These are phyloP conservation scores for Poecilia picta DNA, from an alignment of 2,797 vertebrate genomes.

Conservation along the genomic window DNA sequence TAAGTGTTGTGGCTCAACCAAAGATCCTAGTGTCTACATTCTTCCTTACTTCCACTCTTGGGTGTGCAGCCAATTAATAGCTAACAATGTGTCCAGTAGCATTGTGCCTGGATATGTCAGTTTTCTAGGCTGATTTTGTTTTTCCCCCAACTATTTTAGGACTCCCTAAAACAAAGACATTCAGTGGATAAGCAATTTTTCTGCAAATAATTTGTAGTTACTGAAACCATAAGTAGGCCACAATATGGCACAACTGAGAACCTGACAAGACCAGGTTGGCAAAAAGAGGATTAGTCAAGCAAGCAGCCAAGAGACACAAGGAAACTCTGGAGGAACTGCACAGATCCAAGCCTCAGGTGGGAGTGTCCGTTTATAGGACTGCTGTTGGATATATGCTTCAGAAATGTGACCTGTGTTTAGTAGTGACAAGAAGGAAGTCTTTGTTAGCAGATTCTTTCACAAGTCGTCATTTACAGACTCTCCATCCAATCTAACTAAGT, in stretches of 20 bases:
- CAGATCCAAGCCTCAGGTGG: not conserved
- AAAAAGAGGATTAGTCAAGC: not conserved
- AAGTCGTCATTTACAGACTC: not conserved
- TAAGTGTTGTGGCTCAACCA: no score
- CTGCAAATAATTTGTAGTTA: not conserved
- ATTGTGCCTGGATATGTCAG: no score
- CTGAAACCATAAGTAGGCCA: not conserved
- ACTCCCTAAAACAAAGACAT: not conserved
- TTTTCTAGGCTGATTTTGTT: no score
- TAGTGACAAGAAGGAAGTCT: not conserved
- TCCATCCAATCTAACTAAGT: not conserved
- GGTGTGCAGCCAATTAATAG: no score
- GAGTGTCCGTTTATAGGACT: not conserved
- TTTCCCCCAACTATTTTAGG: no score
- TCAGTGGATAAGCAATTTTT: not conserved
- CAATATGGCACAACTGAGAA: not conserved
- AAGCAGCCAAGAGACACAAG: not conserved
- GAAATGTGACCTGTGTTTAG: not conserved
- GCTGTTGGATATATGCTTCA: not conserved
- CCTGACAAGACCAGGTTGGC: not conserved
- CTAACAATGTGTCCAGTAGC: no score
- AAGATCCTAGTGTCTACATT: no score
- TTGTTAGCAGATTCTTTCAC: not conserved
- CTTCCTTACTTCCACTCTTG: no score
- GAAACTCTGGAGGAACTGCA: not conserved